A percentile compares a stretch with the other conserved stretches of the same genome.
Conservation (phyloP, 2,113 vertebrate genomes). For the Orcinus orca region DNA sequence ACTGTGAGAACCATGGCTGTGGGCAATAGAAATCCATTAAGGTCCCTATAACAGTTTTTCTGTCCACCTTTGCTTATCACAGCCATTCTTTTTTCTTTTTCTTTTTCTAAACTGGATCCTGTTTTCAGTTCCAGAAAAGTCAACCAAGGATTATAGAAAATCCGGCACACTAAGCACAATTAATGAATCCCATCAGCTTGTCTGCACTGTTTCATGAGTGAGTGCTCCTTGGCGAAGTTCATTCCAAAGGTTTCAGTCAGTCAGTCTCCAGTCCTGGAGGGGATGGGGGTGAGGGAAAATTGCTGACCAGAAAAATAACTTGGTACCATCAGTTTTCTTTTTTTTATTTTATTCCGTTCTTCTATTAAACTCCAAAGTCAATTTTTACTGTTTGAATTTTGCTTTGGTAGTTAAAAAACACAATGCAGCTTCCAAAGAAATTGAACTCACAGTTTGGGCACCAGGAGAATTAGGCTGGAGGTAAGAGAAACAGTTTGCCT, state of each 20-base stretch:
- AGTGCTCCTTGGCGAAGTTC: not conserved
- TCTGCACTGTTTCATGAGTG: not conserved
- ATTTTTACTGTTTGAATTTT: not conserved
- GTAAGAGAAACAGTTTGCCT: too few relatives aligned
- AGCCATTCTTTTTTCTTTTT: too few relatives aligned
- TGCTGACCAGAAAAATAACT: not conserved
- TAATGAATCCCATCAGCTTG: not conserved
- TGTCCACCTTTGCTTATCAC: not conserved
- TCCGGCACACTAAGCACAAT: not conserved
- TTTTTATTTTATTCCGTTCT: not conserved
- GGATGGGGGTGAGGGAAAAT: not conserved
- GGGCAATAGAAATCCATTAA: not conserved
- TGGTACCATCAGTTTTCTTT: not conserved
- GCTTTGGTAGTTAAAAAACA: not conserved
- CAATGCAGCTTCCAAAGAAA: not conserved
- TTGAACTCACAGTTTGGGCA: not conserved
- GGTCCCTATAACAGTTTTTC: not conserved
- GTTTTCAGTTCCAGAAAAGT: not conserved
- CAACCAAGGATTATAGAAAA: not conserved
- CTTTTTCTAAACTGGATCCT: too few relatives aligned
- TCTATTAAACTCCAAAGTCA: not conserved
- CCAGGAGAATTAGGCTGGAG: not conserved
- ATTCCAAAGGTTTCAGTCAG: not conserved
- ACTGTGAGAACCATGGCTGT: not conserved
- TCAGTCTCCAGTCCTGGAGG: not conserved